Evolutionary conservation across 2,113 vertebrate genomes (phyloP).

Genomic region (Tiliqua scincoides): DNA sequence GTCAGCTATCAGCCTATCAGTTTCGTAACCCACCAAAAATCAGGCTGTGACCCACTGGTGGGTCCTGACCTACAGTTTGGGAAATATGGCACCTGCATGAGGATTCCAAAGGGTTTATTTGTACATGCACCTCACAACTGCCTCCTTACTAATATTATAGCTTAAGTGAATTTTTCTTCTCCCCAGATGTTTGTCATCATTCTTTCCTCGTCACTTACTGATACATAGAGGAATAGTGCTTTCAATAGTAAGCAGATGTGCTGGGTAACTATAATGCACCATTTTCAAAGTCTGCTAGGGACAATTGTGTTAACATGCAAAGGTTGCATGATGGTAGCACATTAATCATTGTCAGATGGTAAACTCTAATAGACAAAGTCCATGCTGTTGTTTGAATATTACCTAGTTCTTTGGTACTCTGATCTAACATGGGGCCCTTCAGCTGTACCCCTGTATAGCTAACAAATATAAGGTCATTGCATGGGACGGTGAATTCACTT

Average conservation of each 20-base stretch:
- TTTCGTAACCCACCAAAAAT: no score
- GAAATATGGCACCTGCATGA: not conserved
- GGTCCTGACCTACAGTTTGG: no score
- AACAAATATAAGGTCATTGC: not conserved
- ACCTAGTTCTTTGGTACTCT: not conserved
- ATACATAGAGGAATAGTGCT: not conserved
- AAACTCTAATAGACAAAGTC: constrained; percentile 5
- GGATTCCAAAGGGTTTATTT: not conserved
- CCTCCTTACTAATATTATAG: no score
- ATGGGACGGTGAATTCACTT: not conserved
- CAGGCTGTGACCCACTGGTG: no score
- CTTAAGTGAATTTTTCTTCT: not conserved
- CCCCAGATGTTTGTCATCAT: not conserved
- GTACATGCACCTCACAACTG: not conserved
- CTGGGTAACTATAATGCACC: not conserved
- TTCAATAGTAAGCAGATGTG: not conserved
- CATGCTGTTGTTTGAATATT: not conserved
- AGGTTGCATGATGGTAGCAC: not conserved
- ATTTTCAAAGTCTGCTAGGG: not conserved
- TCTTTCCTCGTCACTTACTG: not conserved
- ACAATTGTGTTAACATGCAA: no score
- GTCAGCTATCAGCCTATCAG: no score
- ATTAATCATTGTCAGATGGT: constrained; percentile 12
- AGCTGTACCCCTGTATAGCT: not conserved
- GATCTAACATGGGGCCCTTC: not conserved